A percentile compares a stretch with the other conserved stretches of the same genome.
Conservation (phyloP, 2,888 invertebrate species). For the Melanargia galathea region DNA sequence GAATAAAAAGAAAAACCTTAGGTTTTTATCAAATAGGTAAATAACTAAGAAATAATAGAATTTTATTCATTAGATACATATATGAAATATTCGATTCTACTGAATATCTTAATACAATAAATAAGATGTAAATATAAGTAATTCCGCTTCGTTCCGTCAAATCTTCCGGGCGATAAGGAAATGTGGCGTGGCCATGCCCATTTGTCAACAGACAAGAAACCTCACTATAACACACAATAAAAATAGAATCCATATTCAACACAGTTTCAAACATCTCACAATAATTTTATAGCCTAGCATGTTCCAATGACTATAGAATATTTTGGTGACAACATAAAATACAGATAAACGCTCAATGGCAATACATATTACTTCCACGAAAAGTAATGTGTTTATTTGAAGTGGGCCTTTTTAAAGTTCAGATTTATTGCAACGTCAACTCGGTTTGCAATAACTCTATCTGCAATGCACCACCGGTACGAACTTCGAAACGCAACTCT, state of each 20-base stretch:
- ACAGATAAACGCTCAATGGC: neutral
- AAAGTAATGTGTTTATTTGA: neutral
- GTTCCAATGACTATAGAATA: neutral
- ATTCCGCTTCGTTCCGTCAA: neutral
- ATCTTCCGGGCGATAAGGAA: conserved; percentile 18
- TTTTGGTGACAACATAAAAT: neutral
- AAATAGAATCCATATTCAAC: neutral
- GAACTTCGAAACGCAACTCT: no score
- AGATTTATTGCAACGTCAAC: neutral
- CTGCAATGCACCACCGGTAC: no score
- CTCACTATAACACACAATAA: neutral
- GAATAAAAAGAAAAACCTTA: neutral
- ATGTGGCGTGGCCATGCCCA: neutral
- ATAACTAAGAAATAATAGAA: neutral
- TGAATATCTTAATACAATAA: neutral
- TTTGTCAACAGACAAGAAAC: conserved; percentile 15
- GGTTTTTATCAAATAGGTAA: neutral
- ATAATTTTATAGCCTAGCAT: neutral
- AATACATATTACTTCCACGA: neutral
- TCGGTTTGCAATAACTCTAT: no score
- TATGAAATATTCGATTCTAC: neutral
- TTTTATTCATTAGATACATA: neutral
- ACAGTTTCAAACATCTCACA: neutral
- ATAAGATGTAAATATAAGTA: neutral
- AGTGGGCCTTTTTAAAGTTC: neutral